Evolutionary conservation across 2,888 invertebrate genomes (phyloP).

Genomic region (Calameuta idolon): DNA sequence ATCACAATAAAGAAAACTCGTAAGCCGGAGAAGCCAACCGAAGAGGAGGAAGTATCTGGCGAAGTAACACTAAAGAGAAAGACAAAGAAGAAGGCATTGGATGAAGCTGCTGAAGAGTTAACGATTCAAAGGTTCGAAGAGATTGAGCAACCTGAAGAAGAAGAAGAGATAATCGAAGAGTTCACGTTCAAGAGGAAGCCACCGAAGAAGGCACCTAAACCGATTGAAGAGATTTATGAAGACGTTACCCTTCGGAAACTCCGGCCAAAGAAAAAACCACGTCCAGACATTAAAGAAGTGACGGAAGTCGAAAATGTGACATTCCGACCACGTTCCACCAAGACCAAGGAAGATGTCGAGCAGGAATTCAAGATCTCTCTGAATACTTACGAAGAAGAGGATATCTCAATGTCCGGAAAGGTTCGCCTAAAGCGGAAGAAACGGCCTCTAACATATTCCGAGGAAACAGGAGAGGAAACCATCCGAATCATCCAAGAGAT

Average conservation of each 20-base stretch:
- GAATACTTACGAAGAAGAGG: constrained; percentile 89
- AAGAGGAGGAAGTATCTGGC: constrained; percentile 57
- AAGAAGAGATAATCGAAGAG: constrained; percentile 67
- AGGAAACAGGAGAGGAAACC: constrained; percentile 82
- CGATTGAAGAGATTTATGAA: constrained; percentile 73
- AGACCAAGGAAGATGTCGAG: constrained; percentile 88
- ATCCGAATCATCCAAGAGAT: constrained; percentile 77
- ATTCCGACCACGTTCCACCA: constrained; percentile 80
- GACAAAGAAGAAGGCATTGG: constrained; percentile 40
- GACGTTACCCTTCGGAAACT: constrained; percentile 82
- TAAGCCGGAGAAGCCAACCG: constrained; percentile 45
- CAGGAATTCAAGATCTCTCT: constrained; percentile 90
- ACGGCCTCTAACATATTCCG: constrained; percentile 79
- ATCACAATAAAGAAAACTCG: constrained; percentile 50
- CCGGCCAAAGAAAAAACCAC: constrained; percentile 75
- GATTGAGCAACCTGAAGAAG: constrained; percentile 41
- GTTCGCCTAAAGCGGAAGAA: constrained; percentile 80
- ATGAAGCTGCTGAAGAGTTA: constrained; percentile 51
- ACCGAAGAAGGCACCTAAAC: constrained; percentile 66
- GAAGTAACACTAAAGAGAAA: constrained; percentile 68
- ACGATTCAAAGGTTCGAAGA: constrained; percentile 42
- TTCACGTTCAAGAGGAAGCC: constrained; percentile 70
- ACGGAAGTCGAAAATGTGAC: constrained; percentile 83
- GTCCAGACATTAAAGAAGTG: constrained; percentile 77
- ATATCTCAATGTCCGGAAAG: constrained; percentile 87